phyloP scores from a whole-genome alignment of 2,113 vertebrate species.

The Carassius gibelio region DNA sequence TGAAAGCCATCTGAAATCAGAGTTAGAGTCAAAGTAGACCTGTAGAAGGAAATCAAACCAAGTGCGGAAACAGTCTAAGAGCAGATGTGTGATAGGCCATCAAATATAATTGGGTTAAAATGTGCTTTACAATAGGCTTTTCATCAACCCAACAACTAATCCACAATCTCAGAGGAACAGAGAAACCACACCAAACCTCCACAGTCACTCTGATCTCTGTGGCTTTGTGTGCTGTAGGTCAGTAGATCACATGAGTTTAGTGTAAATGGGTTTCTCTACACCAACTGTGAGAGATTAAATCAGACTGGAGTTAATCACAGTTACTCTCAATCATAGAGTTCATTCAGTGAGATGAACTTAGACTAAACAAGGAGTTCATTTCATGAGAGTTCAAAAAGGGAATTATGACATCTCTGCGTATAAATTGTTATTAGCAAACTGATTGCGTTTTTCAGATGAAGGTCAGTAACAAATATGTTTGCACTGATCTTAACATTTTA shows the following conservation, averaged over 20 bases:
- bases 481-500: no score
- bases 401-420: not conserved
- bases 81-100: not conserved
- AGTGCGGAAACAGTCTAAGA: not conserved
- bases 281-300: conserved; percentile 13
- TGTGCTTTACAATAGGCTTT: not conserved
- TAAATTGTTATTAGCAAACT: not conserved
- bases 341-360: not conserved
- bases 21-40: not conserved
- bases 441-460: not conserved
- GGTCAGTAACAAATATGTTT: not conserved
- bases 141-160: not conserved
- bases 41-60: not conserved
- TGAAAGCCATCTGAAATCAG: not conserved
- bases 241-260: conserved; percentile 2
- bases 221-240: not conserved
- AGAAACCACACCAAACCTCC: not conserved
- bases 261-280: not conserved
- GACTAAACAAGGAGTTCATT: not conserved
- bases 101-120: not conserved
- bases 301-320: conserved; percentile 6
- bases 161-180: not conserved
- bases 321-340: not conserved
- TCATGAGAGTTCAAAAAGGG: not conserved
- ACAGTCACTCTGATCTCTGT: not conserved